Percentiles rank a stretch among this genome's conserved stretches.
Conservation (phyloP, 1,140 invertebrate species). For the Linepithema humile region DNA sequence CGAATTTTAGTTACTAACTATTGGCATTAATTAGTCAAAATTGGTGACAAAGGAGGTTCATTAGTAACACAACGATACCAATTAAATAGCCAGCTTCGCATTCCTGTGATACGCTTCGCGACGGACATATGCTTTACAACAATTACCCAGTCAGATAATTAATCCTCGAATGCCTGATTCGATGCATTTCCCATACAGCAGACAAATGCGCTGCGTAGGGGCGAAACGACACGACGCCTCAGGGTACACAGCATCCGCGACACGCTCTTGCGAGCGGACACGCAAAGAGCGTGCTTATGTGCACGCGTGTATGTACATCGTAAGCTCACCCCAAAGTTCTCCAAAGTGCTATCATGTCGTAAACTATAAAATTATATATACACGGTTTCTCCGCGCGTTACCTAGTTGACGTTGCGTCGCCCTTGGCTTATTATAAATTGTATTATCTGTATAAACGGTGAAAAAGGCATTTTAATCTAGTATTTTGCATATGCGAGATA, state of each 20-base stretch:
- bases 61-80: conserved; percentile 34
- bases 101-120: neutral
- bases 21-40: neutral
- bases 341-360: conserved; percentile 21
- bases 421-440: neutral
- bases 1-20: conserved; percentile 14
- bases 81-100: conserved; percentile 33
- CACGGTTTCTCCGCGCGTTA: conserved; percentile 3
- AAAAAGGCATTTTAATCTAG: neutral
- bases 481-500: too few relatives aligned
- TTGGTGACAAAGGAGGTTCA: conserved; percentile 38
- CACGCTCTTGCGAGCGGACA: conserved; percentile 32
- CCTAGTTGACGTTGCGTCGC: conserved; percentile 11
- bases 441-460: neutral
- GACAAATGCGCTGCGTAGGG: conserved; percentile 8
- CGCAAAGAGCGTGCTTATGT: neutral
- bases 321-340: neutral
- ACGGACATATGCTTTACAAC: conserved; percentile 33
- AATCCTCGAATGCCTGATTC: conserved; percentile 46
- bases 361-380: conserved; percentile 40
- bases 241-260: neutral
- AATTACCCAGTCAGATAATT: conserved; percentile 56
- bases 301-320: neutral
- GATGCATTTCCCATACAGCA: conserved; percentile 21
- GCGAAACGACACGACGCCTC: conserved; percentile 25